These are phyloP conservation scores for Lethocerus indicus DNA, from an alignment of 1,140 invertebrate species.

Conservation along the genomic window DNA sequence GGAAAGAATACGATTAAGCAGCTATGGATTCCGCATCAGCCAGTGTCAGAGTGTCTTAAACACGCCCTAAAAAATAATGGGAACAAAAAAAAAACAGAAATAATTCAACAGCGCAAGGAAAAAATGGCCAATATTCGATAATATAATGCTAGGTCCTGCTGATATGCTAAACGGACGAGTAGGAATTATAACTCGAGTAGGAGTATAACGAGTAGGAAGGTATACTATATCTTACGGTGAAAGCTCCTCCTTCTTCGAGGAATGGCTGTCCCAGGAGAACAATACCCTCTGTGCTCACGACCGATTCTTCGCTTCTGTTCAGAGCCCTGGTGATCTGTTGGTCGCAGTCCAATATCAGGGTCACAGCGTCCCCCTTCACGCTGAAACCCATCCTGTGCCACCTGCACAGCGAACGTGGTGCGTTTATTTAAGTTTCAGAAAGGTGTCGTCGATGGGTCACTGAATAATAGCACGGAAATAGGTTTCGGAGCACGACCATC, in stretches of 20 bases:
- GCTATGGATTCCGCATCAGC: too few relatives aligned
- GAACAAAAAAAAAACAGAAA: not conserved
- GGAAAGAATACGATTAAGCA: too few relatives aligned
- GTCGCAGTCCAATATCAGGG: conserved; percentile 51
- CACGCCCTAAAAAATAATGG: not conserved
- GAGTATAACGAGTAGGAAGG: not conserved
- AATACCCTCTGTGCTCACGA: conserved; percentile 46
- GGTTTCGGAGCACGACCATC: not conserved
- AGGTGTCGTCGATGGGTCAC: not conserved
- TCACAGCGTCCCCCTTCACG: conserved; percentile 57
- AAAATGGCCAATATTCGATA: not conserved
- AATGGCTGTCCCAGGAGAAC: conserved; percentile 53
- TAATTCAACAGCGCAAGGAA: too few relatives aligned
- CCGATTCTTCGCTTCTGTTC: conserved; percentile 32
- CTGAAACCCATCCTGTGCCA: conserved; percentile 65
- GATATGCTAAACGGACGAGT: not conserved
- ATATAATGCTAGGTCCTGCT: not conserved
- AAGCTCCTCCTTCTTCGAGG: conserved; percentile 41
- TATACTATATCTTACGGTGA: conserved; percentile 31
- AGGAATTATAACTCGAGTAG: not conserved
- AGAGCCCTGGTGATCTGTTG: conserved; percentile 37
- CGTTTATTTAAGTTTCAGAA: not conserved
- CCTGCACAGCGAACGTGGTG: conserved; percentile 25
- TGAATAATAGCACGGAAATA: not conserved
- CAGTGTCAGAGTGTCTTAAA: not conserved